Evolutionary conservation across 2,888 invertebrate genomes (phyloP).

Genomic region (Aspidiotus rigidus): DNA sequence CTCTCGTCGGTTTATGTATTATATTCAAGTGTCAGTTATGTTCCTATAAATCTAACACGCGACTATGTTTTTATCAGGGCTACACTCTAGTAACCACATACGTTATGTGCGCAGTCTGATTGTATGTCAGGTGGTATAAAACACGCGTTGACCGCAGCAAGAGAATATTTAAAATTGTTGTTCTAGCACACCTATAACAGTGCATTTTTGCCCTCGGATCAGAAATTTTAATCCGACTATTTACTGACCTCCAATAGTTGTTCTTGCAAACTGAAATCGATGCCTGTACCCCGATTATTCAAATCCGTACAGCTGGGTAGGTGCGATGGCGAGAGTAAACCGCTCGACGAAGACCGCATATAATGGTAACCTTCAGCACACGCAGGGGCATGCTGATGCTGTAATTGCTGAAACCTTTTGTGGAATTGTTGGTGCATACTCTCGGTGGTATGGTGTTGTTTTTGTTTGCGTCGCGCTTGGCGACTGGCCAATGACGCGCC

Average conservation of each 20-base stretch:
- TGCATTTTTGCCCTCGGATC: no score
- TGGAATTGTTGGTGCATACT: constrained; percentile 46
- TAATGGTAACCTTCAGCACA: constrained; percentile 40
- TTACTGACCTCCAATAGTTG: constrained; percentile 26
- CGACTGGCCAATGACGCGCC: constrained; percentile 78
- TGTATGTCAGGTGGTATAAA: no score
- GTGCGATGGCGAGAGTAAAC: constrained; percentile 42
- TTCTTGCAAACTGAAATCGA: constrained; percentile 24
- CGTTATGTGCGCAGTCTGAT: no score
- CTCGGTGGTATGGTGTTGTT: constrained; percentile 39
- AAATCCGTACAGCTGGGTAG: constrained; percentile 39
- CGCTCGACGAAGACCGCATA: constrained; percentile 41
- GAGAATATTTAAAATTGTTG: no score
- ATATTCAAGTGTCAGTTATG: no score
- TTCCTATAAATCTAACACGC: no score
- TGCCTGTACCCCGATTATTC: constrained; percentile 37
- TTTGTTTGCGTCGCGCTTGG: constrained; percentile 52
- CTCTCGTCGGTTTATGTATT: no score
- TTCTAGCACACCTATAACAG: no score
- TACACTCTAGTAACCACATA: no score
- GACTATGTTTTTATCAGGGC: no score
- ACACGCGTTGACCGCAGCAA: no score
- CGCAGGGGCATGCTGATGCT: constrained; percentile 51
- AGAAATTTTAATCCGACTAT: no score
- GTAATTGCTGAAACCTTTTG: constrained; percentile 53